A percentile compares a stretch with the other conserved stretches of the same genome.
phyloP scores from a whole-genome alignment of 2,888 invertebrate species.

The Amiota minor region DNA sequence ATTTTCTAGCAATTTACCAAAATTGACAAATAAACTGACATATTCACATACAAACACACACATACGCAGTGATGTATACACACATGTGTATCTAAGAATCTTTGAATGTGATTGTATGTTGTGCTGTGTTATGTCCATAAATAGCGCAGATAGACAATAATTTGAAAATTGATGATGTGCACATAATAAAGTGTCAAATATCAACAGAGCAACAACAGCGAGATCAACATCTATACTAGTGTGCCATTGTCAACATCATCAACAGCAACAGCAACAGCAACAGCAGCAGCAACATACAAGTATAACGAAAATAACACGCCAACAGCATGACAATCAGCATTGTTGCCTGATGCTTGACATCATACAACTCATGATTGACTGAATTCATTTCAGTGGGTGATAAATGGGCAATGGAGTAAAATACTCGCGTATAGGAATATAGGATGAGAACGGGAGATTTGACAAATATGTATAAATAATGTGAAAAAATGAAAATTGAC shows the following conservation, averaged over 20 bases:
- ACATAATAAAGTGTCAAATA: constrained; percentile 68
- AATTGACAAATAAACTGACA: constrained; percentile 14
- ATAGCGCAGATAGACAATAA: constrained; percentile 25
- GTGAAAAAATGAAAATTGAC: constrained; percentile 19
- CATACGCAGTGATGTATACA: background rate
- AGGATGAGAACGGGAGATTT: background rate
- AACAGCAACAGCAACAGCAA: background rate
- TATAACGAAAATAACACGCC: background rate
- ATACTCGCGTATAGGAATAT: background rate
- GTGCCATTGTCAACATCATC: background rate
- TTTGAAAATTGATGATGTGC: constrained; percentile 68
- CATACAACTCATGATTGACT: constrained; percentile 4
- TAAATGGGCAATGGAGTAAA: background rate
- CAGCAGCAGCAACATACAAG: background rate
- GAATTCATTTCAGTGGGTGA: background rate
- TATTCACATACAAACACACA: background rate
- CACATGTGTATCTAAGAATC: background rate
- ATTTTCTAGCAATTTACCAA: constrained; percentile 18
- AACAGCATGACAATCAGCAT: constrained; percentile 4
- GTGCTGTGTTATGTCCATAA: background rate
- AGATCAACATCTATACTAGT: background rate
- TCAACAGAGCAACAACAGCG: constrained; percentile 38
- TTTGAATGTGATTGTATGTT: background rate
- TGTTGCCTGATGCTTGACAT: constrained; percentile 6
- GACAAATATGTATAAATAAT: background rate